Evolutionary conservation across 2,797 vertebrate genomes (phyloP).

Genomic region (Nyctibius grandis): DNA sequence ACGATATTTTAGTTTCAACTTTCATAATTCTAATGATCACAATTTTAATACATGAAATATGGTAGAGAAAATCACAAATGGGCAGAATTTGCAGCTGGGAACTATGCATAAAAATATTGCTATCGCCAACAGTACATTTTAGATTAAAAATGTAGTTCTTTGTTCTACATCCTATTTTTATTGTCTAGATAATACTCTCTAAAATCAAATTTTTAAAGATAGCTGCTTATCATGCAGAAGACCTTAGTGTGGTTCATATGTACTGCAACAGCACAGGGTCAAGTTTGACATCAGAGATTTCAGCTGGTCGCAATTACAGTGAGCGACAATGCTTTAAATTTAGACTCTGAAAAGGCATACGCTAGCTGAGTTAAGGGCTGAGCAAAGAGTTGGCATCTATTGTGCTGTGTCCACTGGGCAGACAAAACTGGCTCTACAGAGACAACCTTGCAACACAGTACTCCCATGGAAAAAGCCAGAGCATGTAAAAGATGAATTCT

Average conservation of each 20-base stretch:
- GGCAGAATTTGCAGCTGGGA: not conserved
- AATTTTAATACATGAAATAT: not conserved
- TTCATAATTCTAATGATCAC: not conserved
- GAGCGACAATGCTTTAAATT: not conserved
- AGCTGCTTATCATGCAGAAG: not conserved
- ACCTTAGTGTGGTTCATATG: not conserved
- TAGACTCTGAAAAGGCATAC: not conserved
- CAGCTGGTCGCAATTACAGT: not conserved
- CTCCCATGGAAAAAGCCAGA: not conserved
- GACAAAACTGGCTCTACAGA: not conserved
- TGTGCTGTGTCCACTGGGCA: not conserved
- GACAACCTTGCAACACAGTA: not conserved
- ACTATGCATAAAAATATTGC: not conserved
- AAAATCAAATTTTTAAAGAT: not conserved
- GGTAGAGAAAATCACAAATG: not conserved
- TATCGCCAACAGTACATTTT: not conserved
- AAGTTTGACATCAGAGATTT: not conserved
- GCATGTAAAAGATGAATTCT: not conserved
- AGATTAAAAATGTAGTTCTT: not conserved
- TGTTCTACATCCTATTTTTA: not conserved
- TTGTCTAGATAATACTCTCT: not conserved
- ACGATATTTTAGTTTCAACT: not conserved
- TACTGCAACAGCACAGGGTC: not conserved
- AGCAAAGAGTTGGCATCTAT: not conserved
- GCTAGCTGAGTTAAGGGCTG: not conserved